Conservation (phyloP, 2,888 invertebrate species). For the Eupithecia subumbrata region DNA sequence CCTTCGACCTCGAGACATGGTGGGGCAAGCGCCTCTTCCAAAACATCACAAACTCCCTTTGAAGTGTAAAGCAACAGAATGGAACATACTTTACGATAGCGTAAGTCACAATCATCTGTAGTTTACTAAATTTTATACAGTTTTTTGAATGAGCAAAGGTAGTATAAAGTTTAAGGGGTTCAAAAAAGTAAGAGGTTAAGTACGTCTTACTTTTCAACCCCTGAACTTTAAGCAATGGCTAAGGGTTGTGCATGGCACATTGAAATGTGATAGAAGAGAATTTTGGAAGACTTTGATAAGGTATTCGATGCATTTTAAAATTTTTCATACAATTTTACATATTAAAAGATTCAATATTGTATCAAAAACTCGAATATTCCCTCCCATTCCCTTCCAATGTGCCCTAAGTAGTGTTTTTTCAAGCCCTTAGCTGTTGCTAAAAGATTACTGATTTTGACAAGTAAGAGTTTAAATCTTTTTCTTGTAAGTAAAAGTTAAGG, state of each 20-base stretch:
- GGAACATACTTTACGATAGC: slow-evolving; percentile 69
- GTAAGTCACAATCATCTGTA: slow-evolving; percentile 81
- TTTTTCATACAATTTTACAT: too few relatives aligned
- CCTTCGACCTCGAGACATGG: slow-evolving; percentile 95
- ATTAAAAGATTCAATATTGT: not conserved
- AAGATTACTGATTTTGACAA: not conserved
- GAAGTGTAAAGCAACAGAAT: slow-evolving; percentile 52
- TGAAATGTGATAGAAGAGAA: not conserved
- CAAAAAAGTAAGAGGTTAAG: too few relatives aligned
- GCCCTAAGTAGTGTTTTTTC: not conserved
- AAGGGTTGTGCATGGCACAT: not conserved
- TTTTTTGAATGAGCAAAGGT: not conserved
- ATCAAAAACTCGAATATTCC: not conserved
- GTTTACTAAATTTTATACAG: slow-evolving; percentile 73
- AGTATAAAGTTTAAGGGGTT: not conserved
- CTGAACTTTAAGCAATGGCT: not conserved
- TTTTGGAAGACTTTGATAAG: not conserved
- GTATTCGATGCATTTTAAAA: not conserved
- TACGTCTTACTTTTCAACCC: not conserved
- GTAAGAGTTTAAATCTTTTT: not conserved
- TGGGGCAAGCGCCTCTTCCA: slow-evolving; percentile 94
- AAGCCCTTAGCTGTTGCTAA: too few relatives aligned
- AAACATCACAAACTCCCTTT: slow-evolving; percentile 92
- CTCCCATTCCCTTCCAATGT: not conserved
- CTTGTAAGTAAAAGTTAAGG: not conserved